Percentiles rank a stretch among this genome's conserved stretches.
Evolutionary conservation across 2,888 invertebrate genomes (phyloP).

Genomic region (Callinectes sapidus): DNA sequence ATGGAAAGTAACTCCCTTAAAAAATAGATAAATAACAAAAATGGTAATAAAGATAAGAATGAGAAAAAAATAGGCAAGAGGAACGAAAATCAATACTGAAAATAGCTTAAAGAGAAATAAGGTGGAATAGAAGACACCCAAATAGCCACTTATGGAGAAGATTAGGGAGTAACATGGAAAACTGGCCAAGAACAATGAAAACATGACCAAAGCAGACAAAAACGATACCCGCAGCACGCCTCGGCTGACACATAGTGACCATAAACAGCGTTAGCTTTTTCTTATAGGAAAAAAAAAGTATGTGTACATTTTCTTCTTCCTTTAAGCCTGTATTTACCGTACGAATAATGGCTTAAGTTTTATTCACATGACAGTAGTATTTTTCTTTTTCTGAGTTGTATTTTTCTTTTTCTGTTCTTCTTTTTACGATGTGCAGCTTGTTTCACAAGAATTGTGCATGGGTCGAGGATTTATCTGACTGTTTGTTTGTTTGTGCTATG

Average conservation of each 20-base stretch:
- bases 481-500: background rate
- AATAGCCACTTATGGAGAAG: background rate
- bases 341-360: background rate
- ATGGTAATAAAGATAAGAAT: no score
- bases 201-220: background rate
- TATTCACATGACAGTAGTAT: background rate
- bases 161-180: background rate
- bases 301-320: background rate
- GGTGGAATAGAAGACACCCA: background rate
- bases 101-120: background rate
- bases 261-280: slow-evolving; percentile 13
- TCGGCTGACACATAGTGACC: background rate
- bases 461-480: background rate
- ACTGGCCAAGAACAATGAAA: slow-evolving; percentile 1
- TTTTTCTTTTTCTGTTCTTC: background rate
- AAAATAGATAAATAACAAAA: no score
- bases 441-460: background rate
- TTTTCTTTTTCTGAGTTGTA: no score
- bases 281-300: slow-evolving; percentile 10
- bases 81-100: background rate
- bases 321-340: background rate
- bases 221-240: background rate
- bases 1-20: background rate
- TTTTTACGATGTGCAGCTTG: background rate
- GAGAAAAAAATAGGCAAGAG: background rate